A percentile compares a stretch with the other conserved stretches of the same genome.
Conservation (phyloP, 2,113 vertebrate species). For the Todiramphus saurophagus region DNA sequence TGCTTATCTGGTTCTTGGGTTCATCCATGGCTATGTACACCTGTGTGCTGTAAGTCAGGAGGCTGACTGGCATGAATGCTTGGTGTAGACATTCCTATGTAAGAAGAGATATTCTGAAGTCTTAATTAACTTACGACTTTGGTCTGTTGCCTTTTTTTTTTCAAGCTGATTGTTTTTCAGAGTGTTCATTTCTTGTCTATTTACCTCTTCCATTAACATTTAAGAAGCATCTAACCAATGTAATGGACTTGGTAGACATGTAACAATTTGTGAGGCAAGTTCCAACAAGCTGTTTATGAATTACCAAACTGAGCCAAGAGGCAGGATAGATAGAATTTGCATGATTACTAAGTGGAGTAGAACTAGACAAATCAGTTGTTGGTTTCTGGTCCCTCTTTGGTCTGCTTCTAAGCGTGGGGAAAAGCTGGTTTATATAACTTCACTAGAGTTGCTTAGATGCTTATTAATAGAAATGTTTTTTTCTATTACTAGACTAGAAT, state of each 20-base stretch:
- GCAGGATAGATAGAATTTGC: background rate
- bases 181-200: background rate
- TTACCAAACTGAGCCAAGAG: background rate
- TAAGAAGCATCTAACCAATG: background rate
- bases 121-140: background rate
- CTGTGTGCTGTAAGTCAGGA: background rate
- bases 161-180: background rate
- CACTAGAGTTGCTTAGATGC: background rate
- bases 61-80: background rate
- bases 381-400: background rate
- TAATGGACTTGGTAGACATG: background rate
- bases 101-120: background rate
- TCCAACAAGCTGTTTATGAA: background rate
- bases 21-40: background rate
- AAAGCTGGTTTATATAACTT: background rate
- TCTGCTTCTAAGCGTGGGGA: background rate
- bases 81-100: background rate
- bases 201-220: background rate
- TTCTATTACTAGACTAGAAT: background rate
- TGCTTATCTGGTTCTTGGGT: background rate
- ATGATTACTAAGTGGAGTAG: background rate
- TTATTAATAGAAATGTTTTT: background rate
- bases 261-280: background rate
- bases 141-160: background rate
- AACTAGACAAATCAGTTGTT: background rate